Conservation (phyloP, 2,113 vertebrate genomes). For the Burhinus bistriatus region DNA sequence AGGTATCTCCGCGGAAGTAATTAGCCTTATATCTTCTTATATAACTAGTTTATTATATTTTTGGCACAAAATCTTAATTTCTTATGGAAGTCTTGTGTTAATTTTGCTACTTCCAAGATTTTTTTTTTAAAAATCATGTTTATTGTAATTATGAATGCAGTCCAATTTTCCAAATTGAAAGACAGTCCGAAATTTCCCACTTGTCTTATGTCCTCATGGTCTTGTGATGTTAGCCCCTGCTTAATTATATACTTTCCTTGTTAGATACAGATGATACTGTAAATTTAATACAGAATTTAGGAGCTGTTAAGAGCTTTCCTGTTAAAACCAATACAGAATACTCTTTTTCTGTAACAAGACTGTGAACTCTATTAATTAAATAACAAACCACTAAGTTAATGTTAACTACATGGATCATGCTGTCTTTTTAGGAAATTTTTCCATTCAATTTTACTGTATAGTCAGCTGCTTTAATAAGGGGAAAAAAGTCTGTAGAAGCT, state of each 20-base stretch:
- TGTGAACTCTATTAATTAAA: not conserved
- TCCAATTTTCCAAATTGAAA: not conserved
- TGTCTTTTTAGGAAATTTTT: not conserved
- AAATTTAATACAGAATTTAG: not conserved
- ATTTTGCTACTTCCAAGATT: not conserved
- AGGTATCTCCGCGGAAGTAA: conserved; percentile 72
- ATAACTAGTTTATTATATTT: not conserved
- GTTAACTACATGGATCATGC: not conserved
- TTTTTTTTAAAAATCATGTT: not conserved
- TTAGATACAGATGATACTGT: not conserved
- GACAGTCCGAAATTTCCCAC: not conserved
- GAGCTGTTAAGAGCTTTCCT: not conserved
- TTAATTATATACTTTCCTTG: not conserved
- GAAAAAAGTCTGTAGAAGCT: not conserved
- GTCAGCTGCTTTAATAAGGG: not conserved
- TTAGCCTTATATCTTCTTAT: conserved; percentile 52
- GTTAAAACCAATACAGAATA: not conserved
- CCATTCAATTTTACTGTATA: not conserved
- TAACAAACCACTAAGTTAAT: not conserved
- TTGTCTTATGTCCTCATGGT: not conserved
- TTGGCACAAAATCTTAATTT: conserved; percentile 20
- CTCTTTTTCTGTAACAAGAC: not conserved
- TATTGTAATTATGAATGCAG: not conserved
- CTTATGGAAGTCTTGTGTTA: conserved; percentile 70
- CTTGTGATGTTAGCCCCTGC: not conserved